These are phyloP conservation scores for Fratercula arctica DNA, from an alignment of 2,797 vertebrate species.

Conservation along the genomic window DNA sequence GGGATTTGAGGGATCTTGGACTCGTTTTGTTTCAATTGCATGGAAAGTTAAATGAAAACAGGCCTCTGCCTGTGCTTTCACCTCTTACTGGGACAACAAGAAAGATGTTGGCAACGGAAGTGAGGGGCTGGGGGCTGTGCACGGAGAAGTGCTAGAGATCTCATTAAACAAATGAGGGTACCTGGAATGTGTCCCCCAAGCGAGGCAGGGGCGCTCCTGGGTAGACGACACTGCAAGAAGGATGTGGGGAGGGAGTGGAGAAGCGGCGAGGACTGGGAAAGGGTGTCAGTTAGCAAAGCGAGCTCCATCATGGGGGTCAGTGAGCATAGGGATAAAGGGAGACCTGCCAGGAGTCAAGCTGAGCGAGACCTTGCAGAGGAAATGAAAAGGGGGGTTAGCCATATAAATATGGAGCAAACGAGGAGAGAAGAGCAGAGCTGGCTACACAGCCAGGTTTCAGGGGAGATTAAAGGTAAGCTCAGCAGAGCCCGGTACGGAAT, in stretches of 20 bases:
- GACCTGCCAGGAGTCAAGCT: constrained; percentile 54
- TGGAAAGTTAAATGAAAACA: constrained; percentile 27
- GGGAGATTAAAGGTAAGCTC: constrained; percentile 15
- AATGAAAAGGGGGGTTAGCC: constrained; percentile 23
- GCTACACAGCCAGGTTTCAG: not conserved
- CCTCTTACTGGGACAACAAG: not conserved
- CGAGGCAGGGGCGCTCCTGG: not conserved
- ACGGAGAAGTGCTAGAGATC: not conserved
- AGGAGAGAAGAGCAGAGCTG: constrained; percentile 14
- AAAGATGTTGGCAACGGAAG: not conserved
- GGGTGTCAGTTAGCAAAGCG: constrained; percentile 9
- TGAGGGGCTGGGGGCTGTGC: not conserved
- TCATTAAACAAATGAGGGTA: not conserved
- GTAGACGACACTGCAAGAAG: not conserved
- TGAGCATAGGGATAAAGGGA: not conserved
- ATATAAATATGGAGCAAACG: not conserved
- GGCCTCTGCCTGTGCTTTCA: not conserved
- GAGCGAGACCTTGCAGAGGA: constrained; percentile 35
- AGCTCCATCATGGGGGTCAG: not conserved
- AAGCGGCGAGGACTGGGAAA: fast-evolving
- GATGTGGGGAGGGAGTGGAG: not conserved
- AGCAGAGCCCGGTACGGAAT: fast-evolving
- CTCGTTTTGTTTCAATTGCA: not conserved
- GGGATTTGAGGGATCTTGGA: not conserved
- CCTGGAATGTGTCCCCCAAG: not conserved